Base-by-base conservation (phyloP, 1,140 invertebrate species). In the Adoxophyes honmai region DNA sequence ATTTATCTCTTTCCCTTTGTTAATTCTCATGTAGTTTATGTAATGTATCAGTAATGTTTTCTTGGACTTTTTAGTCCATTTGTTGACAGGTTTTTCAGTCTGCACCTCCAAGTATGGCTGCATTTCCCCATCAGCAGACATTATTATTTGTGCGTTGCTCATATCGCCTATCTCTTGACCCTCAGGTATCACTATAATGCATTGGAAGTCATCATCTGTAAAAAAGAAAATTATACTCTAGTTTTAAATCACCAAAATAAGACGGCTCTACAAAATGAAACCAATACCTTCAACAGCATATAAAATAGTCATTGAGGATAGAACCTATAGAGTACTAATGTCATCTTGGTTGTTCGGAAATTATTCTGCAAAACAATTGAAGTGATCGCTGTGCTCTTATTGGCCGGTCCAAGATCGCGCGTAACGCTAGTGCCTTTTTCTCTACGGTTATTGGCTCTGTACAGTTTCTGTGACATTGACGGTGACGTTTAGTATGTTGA, bases 181-280 rank as follows among this genome's bases (percentile, higher is more conserved):
- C 69, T 88, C 85, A 14, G 81, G 81, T 59, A 88, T 71, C 0
- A 88, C 81, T n/a, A 88, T 86, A 7, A 88, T 83, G 61, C 81
- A 86, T 66, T 86, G 75, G 53, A 70, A 83, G 16, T 86, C 85
- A 11, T 87, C 85, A 57, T 86, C 85, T 88, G 81, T 39, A 81
- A 77, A 59, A 21, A 21, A 33, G 28, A 55, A 35, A 34, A 42
- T 21, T 61, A 42, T 13, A 3, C 7, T 10, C 10, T 28, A 15
- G 42, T 3, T 13, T 33, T 18, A 44, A 15, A 16, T 4, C 5
- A 44, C 16, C 16, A 15, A 15, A 7, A 15, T n/a, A n/a, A n/a
- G 6, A 28, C 21, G 6, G 18, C 10, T 33, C 7, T n/a, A 39
- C n/a, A 11, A 11, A 13, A 7, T 28, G 1, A 48, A 21, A 48